Evolutionary conservation across 2,888 invertebrate genomes (phyloP), one percentile per base, ranked within the genome.

Genomic region (Cephus spinipes): DNA sequence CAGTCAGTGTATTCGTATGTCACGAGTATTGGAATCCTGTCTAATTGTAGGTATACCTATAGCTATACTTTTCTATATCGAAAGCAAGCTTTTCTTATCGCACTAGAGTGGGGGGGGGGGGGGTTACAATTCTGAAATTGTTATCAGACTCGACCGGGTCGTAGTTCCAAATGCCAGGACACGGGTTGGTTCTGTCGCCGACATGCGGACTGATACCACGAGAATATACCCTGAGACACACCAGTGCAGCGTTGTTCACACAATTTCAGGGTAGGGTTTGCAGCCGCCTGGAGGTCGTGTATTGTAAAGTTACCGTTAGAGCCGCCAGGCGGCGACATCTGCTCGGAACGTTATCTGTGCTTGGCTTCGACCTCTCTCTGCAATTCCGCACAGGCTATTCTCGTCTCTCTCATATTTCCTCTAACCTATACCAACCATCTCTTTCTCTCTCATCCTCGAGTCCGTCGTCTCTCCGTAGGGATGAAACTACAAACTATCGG

Each of bases 271-370:
- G 31, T 31, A 30, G 33, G 33, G 32, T 55, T 2, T 33, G 40
- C 68, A 35, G 77, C 74, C 73, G 79, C 76, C 76, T 75, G 55
- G 77, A 81, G 77, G 69, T 81, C 79, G 76, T 55, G 79, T 82
- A 86, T 85, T 85, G 85, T 86, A 83, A 87, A 86, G 84, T 88
- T 85, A 81, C 80, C 79, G 82, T 77, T 77, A 76, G 79, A 81
- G 79, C 79, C 77, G 77, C 83, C 83, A 84, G 83, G 82, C 82
- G 82, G 85, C 87, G 89, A 88, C 89, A 90, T 90, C 89, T 89
- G 90, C 84, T 88, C 83, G 85, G 80, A 89, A 88, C 87, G 87
- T 90, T 89, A 90, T 90, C 89, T 86, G 78, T 77, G 79, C 74
- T 74, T 68, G 76, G 76, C 77, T 76, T 31, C 78, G 76, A 15